These are phyloP conservation scores for Oxycera nigricornis DNA, from an alignment of 2,888 invertebrate species.

Conservation along the genomic window DNA sequence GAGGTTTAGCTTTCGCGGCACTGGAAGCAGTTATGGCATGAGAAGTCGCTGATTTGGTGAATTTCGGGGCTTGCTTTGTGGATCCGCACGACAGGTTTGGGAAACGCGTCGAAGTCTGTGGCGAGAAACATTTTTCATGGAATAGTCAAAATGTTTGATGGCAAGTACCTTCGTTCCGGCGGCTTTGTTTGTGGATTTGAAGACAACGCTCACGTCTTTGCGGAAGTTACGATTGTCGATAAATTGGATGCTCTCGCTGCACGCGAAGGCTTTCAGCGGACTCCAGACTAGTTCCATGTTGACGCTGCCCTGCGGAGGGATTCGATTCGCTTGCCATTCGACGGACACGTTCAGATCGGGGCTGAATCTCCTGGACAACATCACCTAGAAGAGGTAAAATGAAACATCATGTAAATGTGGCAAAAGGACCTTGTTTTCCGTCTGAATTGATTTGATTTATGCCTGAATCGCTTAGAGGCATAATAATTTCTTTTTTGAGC, in stretches of 20 bases:
- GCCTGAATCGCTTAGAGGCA: too few species aligned
- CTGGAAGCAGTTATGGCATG: neutral
- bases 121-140: neutral
- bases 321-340: conserved; percentile 65
- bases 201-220: conserved; percentile 71
- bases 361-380: conserved; percentile 64
- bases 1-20: neutral
- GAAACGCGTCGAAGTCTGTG: conserved; percentile 38
- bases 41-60: conserved; percentile 2
- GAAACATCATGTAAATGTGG: neutral
- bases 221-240: conserved; percentile 70
- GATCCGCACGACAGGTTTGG: conserved; percentile 5
- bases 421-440: too few species aligned
- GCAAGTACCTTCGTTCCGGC: conserved; percentile 26
- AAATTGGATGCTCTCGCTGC: conserved; percentile 70
- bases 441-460: too few species aligned
- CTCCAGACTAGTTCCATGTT: conserved; percentile 70
- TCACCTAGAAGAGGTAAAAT: conserved; percentile 59
- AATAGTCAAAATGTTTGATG: neutral
- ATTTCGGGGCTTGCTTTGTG: neutral
- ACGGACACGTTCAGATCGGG: conserved; percentile 67
- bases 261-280: conserved; percentile 67
- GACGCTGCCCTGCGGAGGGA: conserved; percentile 66
- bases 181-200: conserved; percentile 64
- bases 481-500: too few species aligned